Conservation (phyloP, 2,113 vertebrate species). For the Pampusana beccarii region DNA sequence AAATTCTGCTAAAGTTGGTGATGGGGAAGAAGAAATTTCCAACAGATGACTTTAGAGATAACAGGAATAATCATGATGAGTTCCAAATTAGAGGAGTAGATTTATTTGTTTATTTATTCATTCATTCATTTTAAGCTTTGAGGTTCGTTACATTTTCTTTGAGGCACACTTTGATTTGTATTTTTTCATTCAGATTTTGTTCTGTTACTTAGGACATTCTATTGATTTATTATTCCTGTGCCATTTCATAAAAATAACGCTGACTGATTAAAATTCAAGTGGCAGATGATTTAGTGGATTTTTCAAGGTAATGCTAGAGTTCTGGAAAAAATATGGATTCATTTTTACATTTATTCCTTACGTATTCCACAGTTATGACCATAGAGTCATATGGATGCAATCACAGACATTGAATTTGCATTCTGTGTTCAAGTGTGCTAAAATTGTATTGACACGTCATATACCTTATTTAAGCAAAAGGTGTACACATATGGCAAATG, state of each 20-base stretch:
- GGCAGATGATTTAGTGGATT: neutral
- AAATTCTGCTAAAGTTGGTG: neutral
- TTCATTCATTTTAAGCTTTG: neutral
- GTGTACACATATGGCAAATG: neutral
- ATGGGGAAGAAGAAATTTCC: neutral
- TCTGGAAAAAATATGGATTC: neutral
- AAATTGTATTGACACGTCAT: conserved; percentile 21
- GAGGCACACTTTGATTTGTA: neutral
- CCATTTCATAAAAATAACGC: neutral
- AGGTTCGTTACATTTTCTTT: neutral
- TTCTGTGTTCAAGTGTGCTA: conserved; percentile 18
- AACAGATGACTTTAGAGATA: neutral
- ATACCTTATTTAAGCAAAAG: conserved; percentile 32
- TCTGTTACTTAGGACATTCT: neutral
- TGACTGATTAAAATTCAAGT: neutral
- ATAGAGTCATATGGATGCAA: neutral
- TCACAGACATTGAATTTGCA: neutral
- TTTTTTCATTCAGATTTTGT: neutral
- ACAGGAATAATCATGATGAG: neutral
- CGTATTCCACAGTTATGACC: neutral
- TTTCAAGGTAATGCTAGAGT: neutral
- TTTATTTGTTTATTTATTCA: neutral
- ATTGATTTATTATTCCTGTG: neutral
- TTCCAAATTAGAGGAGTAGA: neutral
- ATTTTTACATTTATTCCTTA: neutral